Percentiles rank a stretch among this genome's conserved stretches.
These are phyloP conservation scores for Dendrophyllia cribrosa DNA, from an alignment of 64 coral and sea anemone genomes.

Conservation along the genomic window DNA sequence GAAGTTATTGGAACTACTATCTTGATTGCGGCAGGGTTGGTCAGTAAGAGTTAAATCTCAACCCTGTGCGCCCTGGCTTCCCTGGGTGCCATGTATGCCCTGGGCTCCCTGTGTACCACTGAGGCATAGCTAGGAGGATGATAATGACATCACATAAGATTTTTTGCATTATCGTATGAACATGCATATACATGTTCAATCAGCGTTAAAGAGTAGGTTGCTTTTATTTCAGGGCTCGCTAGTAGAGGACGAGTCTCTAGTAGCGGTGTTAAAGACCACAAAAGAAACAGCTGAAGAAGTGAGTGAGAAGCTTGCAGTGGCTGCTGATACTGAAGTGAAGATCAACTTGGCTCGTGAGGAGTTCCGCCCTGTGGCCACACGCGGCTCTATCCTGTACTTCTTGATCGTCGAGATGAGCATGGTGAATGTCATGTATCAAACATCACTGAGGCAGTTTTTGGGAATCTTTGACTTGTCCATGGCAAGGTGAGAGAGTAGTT, in stretches of 20 bases:
- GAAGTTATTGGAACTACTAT: too few species aligned
- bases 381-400: constrained; percentile 89
- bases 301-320: constrained; percentile 91
- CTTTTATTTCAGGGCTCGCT: constrained; percentile 64
- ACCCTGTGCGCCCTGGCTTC: too few species aligned
- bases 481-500: constrained; percentile 60
- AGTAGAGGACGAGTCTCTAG: constrained; percentile 92
- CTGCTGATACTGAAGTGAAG: constrained; percentile 91
- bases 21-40: too few species aligned
- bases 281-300: constrained; percentile 96
- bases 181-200: too few species aligned
- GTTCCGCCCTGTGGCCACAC: constrained; percentile 92
- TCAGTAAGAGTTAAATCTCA: too few species aligned
- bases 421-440: constrained; percentile 97
- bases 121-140: too few species aligned
- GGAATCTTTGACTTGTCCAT: constrained; percentile 94
- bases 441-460: constrained; percentile 84
- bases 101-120: too few species aligned
- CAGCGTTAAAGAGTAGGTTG: too few species aligned
- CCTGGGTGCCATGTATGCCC: too few species aligned
- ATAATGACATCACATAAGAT: too few species aligned
- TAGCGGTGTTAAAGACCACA: constrained; percentile 88
- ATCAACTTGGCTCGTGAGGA: constrained; percentile 94
- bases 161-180: too few species aligned
- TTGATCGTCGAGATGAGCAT: constrained; percentile 98